Percentiles rank a stretch among this genome's conserved stretches.
Evolutionary conservation across 1,140 invertebrate species (phyloP).

Genomic region (Mylabris phalerata): DNA sequence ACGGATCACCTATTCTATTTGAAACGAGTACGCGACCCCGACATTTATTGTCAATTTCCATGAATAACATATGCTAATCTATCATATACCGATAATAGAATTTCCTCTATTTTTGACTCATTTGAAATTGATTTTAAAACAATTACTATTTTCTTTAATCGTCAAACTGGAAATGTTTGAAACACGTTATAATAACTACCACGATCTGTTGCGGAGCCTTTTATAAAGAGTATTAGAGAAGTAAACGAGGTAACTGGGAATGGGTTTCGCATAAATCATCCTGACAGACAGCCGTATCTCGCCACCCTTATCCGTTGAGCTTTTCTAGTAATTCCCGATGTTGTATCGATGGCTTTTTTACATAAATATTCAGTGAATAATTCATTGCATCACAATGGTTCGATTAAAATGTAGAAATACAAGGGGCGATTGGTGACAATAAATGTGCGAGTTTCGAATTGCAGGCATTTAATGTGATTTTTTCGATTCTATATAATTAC

Average conservation of each 20-base stretch:
- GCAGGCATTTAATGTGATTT: no score
- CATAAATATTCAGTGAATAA: conserved; percentile 29
- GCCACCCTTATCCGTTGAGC: conserved; percentile 20
- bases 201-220: neutral
- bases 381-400: conserved; percentile 19
- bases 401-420: no score
- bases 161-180: no score
- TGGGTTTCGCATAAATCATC: conserved; percentile 36
- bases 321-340: conserved; percentile 23
- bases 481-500: no score
- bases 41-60: conserved; percentile 7
- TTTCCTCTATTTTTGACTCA: no score
- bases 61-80: conserved; percentile 22
- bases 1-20: conserved; percentile 25
- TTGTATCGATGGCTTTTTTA: conserved; percentile 27
- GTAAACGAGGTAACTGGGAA: conserved; percentile 24
- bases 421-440: no score
- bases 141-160: no score
- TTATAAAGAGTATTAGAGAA: conserved; percentile 7
- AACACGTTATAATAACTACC: no score
- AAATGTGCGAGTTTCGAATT: no score
- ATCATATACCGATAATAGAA: conserved; percentile 9
- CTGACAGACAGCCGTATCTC: conserved; percentile 35
- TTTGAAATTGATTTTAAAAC: no score
- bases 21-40: conserved; percentile 5